Conservation (phyloP, 1,140 invertebrate species). For the Drosophila eugracilis region DNA sequence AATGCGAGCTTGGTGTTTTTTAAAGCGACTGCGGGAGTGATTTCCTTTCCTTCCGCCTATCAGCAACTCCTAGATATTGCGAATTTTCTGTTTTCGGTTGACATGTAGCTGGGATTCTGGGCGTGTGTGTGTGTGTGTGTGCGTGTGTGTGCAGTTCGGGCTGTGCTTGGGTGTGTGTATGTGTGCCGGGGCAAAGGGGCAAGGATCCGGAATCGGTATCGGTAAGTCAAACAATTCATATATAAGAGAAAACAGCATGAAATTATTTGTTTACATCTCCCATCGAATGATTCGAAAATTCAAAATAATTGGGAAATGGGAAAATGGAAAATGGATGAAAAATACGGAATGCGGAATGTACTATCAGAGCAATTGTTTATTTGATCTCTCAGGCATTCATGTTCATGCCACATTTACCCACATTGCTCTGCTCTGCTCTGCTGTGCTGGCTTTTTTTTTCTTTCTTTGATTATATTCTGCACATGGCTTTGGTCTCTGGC, state of each 20-base stretch:
- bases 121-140: conserved; percentile 23
- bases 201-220: conserved; percentile 63
- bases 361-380: conserved; percentile 7
- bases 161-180: conserved; percentile 20
- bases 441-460: too few species aligned
- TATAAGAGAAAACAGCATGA: conserved; percentile 9
- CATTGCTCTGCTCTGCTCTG: conserved; percentile 4
- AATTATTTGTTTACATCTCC: conserved; percentile 77
- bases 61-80: conserved; percentile 12
- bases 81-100: conserved; percentile 9
- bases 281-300: not conserved
- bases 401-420: not conserved
- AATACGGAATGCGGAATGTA: conserved; percentile 5
- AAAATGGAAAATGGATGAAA: not conserved
- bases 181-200: conserved; percentile 6
- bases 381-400: conserved; percentile 2
- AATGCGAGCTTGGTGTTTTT: not conserved
- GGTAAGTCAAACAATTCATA: conserved; percentile 51
- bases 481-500: conserved; percentile 7
- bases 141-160: too few species aligned
- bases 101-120: conserved; percentile 48
- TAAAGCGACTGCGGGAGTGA: too few species aligned
- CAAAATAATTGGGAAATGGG: not conserved
- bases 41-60: too few species aligned
- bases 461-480: conserved; percentile 18